phyloP scores from a whole-genome alignment of 2,797 vertebrate genomes.

The Ceryle rudis region DNA sequence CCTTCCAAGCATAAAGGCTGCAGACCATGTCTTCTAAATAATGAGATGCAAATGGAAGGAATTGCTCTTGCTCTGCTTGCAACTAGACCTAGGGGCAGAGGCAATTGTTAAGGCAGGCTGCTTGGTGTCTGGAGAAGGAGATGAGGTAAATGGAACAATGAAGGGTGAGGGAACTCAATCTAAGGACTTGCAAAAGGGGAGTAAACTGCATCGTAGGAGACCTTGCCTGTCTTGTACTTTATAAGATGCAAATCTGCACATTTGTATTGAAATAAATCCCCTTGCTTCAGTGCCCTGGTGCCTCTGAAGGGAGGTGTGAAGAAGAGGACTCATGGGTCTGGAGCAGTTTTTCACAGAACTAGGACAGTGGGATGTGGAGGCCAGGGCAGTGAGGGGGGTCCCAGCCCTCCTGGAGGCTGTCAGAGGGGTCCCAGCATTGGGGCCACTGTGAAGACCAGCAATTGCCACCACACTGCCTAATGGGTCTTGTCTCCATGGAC shows the following conservation, averaged over 20 bases:
- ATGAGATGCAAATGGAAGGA: not conserved
- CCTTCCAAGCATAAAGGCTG: not conserved
- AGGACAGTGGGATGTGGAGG: not conserved
- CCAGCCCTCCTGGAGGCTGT: not conserved
- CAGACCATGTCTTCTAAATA: not conserved
- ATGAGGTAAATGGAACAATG: fast-evolving
- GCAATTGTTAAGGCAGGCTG: not conserved
- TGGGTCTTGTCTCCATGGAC: not conserved
- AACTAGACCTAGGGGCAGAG: not conserved
- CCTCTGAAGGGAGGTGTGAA: not conserved
- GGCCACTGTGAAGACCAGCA: not conserved
- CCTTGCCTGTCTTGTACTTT: not conserved
- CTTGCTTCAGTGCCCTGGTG: fast-evolving
- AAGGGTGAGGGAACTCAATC: not conserved
- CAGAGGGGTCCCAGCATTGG: not conserved
- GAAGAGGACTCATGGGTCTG: fast-evolving
- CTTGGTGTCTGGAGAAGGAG: fast-evolving
- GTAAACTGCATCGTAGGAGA: not conserved
- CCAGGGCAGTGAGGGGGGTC: not conserved
- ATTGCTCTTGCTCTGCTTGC: not conserved
- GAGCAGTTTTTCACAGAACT: not conserved
- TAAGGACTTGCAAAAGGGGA: not conserved
- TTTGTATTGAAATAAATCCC: not conserved
- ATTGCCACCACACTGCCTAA: not conserved
- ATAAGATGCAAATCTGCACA: not conserved